Base-by-base conservation (phyloP, 2,888 invertebrate species). In the Hemistola chrysoprasaria region DNA sequence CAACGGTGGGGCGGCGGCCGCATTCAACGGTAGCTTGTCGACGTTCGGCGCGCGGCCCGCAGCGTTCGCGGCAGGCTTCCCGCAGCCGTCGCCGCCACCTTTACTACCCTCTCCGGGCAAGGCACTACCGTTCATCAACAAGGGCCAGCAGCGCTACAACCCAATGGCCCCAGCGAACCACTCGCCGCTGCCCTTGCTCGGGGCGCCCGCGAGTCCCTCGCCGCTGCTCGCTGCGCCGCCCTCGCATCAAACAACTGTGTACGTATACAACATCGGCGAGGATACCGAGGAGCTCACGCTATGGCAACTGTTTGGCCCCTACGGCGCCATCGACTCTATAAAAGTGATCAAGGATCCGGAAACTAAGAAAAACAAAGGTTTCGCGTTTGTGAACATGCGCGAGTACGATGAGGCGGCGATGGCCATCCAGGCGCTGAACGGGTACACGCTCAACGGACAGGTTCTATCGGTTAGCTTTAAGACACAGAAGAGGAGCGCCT, bases 401-500 rank as follows among this genome's bases (percentile, higher is more conserved):
- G 90, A 90, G 72, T 90, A 88, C 51, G 89, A 89, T 53, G 90
- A 90, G 77, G 90, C 90, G 9, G 85, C 90, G 16, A 81, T 88
- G 84, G 90, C 90, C 58, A 90, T 90, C 56, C 89, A 88, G 72
- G 85, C 87, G 36, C 85, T 90, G 67, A 90, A 90, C 52, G 90
- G 90, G 53, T 88, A 87, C 70, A 83, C 89, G 78, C 88, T 90
- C 78, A 90, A 89, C 59, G 90, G 89, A 59, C 90, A 90, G 79
- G 90, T 90, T 73, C 78, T 90, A 69, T 89, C 90, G 34, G 90
- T 90, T 84, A 90, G 87, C 80, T 90, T 90, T 86, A 90, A 90
- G 80, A 90, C 90, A 50, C 89, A 88, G 78, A 90, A 90, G 79
- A 81, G 87, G 74, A 86, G 66, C 78, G 82, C 77, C 71, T 84